phyloP scores from a whole-genome alignment of 2,113 vertebrate genomes.

The Pontoporia blainvillei region DNA sequence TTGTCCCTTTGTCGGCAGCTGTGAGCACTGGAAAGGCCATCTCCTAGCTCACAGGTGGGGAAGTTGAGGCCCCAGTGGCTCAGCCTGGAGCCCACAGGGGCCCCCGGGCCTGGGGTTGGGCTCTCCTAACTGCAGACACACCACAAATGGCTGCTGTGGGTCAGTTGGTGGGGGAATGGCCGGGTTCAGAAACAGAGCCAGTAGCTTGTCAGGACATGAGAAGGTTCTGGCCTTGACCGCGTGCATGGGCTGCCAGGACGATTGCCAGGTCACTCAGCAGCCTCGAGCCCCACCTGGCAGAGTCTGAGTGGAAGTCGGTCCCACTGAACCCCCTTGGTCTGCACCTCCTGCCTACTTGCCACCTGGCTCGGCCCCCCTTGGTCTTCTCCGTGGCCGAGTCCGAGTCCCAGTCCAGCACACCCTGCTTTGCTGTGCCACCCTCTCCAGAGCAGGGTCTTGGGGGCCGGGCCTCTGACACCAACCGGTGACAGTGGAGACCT shows the following conservation, averaged over 20 bases:
- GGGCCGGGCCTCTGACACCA: not conserved
- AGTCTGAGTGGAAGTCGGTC: not conserved
- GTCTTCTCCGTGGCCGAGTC: not conserved
- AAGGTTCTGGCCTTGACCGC: too few species aligned
- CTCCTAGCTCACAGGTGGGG: not conserved
- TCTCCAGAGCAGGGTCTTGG: not conserved
- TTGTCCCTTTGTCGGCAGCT: not conserved
- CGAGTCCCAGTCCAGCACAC: not conserved
- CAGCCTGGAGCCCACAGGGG: not conserved
- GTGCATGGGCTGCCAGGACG: accelerated
- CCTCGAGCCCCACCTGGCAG: not conserved
- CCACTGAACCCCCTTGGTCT: not conserved
- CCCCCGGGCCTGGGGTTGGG: not conserved
- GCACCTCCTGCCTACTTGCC: not conserved
- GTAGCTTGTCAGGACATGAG: not conserved
- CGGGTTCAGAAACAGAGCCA: not conserved
- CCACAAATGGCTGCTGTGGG: accelerated
- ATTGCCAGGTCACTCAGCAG: not conserved
- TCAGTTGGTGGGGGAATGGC: not conserved
- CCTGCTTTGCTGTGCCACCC: not conserved
- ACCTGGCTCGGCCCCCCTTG: not conserved
- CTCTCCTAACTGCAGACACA: not conserved
- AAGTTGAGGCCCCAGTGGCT: not conserved
- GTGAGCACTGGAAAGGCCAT: not conserved
- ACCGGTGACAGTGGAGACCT: not conserved